These are phyloP conservation scores for Plestiodon gilberti DNA, from an alignment of 2,113 vertebrate genomes.

Conservation along the genomic window DNA sequence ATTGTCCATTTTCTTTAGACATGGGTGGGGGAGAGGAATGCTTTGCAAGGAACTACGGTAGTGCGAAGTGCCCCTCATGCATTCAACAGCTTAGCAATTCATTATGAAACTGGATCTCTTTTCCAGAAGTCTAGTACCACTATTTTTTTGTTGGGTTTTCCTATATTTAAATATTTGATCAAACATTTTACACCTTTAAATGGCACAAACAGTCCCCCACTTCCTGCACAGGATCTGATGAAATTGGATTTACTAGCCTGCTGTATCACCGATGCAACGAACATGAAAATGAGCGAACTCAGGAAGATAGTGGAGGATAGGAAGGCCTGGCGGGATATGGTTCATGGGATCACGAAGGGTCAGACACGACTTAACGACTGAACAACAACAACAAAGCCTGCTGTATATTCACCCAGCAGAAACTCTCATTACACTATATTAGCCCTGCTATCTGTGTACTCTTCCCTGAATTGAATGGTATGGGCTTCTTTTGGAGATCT, in stretches of 20 bases:
- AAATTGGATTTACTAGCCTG: rapidly evolving
- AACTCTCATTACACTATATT: rapidly evolving
- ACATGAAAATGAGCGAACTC: too few relatives aligned
- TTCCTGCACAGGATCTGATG: rapidly evolving
- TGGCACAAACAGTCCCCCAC: background rate
- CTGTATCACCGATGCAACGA: too few relatives aligned
- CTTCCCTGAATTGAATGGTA: background rate
- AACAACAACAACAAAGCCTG: too few relatives aligned
- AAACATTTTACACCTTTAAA: background rate
- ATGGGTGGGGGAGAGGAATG: background rate
- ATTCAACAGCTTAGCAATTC: background rate
- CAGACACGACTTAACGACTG: too few relatives aligned
- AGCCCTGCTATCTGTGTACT: rapidly evolving
- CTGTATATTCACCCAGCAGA: background rate
- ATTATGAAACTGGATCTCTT: background rate
- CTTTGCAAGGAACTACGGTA: background rate
- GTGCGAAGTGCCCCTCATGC: background rate
- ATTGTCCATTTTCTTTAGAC: background rate
- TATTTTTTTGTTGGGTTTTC: rapidly evolving
- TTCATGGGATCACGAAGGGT: too few relatives aligned
- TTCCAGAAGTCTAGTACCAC: rapidly evolving
- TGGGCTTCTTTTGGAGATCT: background rate
- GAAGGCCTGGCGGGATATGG: too few relatives aligned
- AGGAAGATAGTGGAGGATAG: too few relatives aligned
- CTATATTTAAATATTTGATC: background rate